phyloP scores from a whole-genome alignment of 2,888 invertebrate species.

The Chouioia cunea region DNA sequence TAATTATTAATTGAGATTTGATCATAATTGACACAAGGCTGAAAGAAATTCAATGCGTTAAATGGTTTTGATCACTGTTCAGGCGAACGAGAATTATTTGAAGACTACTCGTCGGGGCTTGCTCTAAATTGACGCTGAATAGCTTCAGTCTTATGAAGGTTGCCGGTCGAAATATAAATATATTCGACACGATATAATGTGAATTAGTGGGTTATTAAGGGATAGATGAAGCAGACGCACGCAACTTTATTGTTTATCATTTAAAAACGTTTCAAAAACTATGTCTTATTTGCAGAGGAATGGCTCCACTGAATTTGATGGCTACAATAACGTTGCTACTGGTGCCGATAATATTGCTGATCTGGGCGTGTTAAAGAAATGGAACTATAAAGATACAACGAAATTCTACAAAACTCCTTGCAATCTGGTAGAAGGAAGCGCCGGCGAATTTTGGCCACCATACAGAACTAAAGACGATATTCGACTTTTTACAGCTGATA shows the following conservation, averaged over 20 bases:
- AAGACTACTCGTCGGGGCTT: slow-evolving; percentile 9
- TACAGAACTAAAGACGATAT: slow-evolving; percentile 73
- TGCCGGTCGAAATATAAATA: slow-evolving; percentile 57
- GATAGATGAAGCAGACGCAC: neutral
- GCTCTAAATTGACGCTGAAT: slow-evolving; percentile 60
- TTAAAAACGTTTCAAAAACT: neutral
- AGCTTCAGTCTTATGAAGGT: slow-evolving; percentile 55
- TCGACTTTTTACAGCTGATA: slow-evolving; percentile 80
- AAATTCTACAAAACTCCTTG: slow-evolving; percentile 72
- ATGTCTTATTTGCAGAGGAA: slow-evolving; percentile 75
- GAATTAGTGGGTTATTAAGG: slow-evolving; percentile 54
- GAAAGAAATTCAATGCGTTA: slow-evolving; percentile 21
- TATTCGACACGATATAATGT: slow-evolving; percentile 56
- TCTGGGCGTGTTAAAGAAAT: slow-evolving; percentile 78
- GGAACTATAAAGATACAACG: slow-evolving; percentile 78
- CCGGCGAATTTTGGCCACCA: slow-evolving; percentile 85
- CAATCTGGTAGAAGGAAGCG: slow-evolving; percentile 78
- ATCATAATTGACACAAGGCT: slow-evolving; percentile 16
- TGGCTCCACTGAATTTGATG: slow-evolving; percentile 79
- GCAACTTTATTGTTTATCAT: too few relatives aligned
- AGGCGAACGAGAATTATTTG: slow-evolving; percentile 36
- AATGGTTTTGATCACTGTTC: slow-evolving; percentile 43
- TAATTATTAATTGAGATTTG: slow-evolving; percentile 30
- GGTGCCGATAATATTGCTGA: slow-evolving; percentile 74
- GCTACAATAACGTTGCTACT: slow-evolving; percentile 82